These are phyloP conservation scores for Cryptoleucopteryx plumbea DNA, from an alignment of 2,113 vertebrate genomes.

Conservation along the genomic window DNA sequence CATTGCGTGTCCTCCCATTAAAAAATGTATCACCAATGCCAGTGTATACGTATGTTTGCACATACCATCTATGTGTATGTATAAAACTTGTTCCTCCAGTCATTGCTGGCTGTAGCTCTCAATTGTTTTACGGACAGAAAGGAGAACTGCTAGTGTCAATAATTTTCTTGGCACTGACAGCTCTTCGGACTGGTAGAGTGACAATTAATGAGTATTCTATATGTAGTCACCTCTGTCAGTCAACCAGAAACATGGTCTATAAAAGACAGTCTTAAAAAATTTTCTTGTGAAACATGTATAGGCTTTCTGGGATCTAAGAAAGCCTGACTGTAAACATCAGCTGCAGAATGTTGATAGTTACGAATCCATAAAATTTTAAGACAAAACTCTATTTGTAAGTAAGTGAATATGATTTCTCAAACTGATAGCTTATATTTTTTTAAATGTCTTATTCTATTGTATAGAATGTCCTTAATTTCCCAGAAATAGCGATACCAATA, in stretches of 20 bases:
- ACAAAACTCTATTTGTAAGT: not conserved
- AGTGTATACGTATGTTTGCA: not conserved
- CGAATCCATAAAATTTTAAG: not conserved
- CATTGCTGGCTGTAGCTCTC: not conserved
- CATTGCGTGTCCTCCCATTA: not conserved
- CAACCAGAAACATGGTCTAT: not conserved
- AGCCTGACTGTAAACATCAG: not conserved
- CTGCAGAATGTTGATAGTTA: not conserved
- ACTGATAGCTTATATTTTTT: not conserved
- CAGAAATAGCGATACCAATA: not conserved
- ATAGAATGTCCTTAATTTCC: not conserved
- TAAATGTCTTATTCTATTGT: not conserved
- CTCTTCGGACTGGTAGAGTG: not conserved
- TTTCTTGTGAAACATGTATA: not conserved
- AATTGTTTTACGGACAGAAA: not conserved
- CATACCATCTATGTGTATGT: fast-evolving
- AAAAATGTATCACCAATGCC: not conserved
- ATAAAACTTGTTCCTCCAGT: not conserved
- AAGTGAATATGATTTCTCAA: not conserved
- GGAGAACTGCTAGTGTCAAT: not conserved
- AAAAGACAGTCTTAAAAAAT: not conserved
- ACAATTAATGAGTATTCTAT: not conserved
- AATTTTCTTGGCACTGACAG: not conserved
- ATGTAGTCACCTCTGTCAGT: not conserved
- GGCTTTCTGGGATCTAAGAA: not conserved